phyloP scores from a whole-genome alignment of 2,797 vertebrate species.

The Pterois miles region DNA sequence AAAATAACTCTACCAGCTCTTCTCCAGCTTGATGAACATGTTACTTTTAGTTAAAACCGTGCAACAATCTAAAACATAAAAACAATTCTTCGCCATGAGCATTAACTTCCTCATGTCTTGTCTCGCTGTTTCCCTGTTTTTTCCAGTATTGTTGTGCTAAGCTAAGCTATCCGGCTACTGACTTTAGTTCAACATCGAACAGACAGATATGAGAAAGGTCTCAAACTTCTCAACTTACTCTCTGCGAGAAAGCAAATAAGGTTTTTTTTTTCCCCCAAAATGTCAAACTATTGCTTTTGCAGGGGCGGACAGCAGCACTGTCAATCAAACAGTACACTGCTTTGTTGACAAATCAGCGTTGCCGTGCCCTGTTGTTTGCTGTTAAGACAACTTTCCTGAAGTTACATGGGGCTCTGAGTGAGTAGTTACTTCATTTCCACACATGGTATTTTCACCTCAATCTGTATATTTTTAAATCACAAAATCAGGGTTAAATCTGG shows the following conservation, averaged over 20 bases:
- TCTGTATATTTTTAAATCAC: slow-evolving; percentile 50
- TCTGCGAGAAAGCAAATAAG: neutral
- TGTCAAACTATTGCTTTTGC: neutral
- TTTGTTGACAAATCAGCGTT: neutral
- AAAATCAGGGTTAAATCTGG: slow-evolving; percentile 54
- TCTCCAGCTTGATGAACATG: neutral
- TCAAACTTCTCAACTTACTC: neutral
- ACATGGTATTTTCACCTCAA: slow-evolving; percentile 40
- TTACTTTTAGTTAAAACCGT: neutral
- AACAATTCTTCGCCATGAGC: neutral
- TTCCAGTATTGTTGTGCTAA: neutral
- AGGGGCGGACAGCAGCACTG: neutral
- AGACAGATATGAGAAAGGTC: neutral
- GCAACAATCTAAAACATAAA: neutral
- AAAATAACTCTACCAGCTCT: too few species aligned
- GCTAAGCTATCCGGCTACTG: neutral
- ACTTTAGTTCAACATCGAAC: neutral
- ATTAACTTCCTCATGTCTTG: neutral
- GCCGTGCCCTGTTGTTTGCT: neutral
- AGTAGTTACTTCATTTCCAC: slow-evolving; percentile 27
- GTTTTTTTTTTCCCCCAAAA: neutral
- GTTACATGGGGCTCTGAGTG: neutral
- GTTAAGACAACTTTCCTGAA: neutral
- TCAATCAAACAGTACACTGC: neutral
- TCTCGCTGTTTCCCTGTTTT: neutral